Evolutionary conservation across 1,140 invertebrate species (phyloP), one percentile per base, ranked within the genome.

Genomic region (Ips typographus): DNA sequence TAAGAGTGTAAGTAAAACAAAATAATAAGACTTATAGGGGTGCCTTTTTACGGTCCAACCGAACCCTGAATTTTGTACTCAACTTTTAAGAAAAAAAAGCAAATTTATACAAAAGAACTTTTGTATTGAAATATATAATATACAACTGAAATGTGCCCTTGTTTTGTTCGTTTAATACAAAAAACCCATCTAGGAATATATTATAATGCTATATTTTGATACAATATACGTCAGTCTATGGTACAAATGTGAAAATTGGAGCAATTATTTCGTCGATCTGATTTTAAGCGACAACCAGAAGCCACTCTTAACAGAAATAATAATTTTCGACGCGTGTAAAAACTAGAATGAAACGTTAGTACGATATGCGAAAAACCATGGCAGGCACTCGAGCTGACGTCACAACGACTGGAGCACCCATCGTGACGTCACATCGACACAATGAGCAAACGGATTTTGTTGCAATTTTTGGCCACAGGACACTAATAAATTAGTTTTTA

Each of bases 91-190:
- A 22, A 22, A 22, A 22, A 22, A 22, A 22, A 70, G 61, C 69
- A 73, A 76, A 71, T 71, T 76, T 77, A 77, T 77, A 78, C 73
- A 75, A 72, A 71, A 69, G 69, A 60, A 73, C 63, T 75, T 77
- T 77, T 78, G 76, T 78, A 78, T 76, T 72, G 67, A 78, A 78
- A 77, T 77, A 77, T 76, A 74, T 75, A 76, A 60, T 71, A 71
- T 71, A 71, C 65, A 64, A 5, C 4, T 47, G 44, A 47, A 47
- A 47, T 5, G 44, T 68, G n/a, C 47, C 40, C 40, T 39, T 40
- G 7, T 59, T 55, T 55, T 5, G 2, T 55, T 55, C 37, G 6
- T 55, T 22, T 55, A 55, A 6, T 55, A 22, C 8, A 38, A 55
- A n/a, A 55, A 55, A 55, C 37, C 8, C 53, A 55, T 5, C 37